Evolutionary conservation across 1,140 invertebrate species (phyloP).

Genomic region (Leptinotarsa defecta): DNA sequence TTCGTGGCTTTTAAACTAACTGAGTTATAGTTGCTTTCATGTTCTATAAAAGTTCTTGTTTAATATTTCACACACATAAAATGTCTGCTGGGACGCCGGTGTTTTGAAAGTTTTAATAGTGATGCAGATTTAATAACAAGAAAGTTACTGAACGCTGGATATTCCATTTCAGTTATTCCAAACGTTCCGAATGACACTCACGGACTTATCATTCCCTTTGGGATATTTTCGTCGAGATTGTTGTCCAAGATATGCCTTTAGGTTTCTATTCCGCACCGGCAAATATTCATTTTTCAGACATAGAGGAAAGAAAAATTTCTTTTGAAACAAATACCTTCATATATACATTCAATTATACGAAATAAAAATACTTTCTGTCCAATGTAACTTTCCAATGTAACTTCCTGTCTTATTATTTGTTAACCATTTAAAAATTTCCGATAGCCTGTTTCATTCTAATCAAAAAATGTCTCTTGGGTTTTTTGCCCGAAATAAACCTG

Average conservation of each 20-base stretch:
- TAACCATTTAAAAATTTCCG: too few relatives aligned
- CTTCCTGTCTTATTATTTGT: too few relatives aligned
- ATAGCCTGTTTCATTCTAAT: too few relatives aligned
- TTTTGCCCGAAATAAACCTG: too few relatives aligned
- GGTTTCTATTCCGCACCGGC: not conserved
- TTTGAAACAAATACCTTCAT: too few relatives aligned
- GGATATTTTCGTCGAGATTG: not conserved
- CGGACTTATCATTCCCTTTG: not conserved
- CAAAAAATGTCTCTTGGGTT: too few relatives aligned
- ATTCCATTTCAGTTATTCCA: conserved; percentile 6
- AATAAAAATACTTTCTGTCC: too few relatives aligned
- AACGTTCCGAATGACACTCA: not conserved
- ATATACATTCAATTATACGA: too few relatives aligned
- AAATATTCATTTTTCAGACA: not conserved
- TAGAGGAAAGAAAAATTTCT: too few relatives aligned
- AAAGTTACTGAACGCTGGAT: conserved; percentile 16
- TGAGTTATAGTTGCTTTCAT: conserved; percentile 25
- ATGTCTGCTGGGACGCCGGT: conserved; percentile 25
- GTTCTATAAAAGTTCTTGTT: conserved; percentile 32
- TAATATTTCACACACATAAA: conserved; percentile 37
- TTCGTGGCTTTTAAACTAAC: conserved; percentile 27
- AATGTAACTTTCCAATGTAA: too few relatives aligned
- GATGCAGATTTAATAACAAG: conserved; percentile 31
- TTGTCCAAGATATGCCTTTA: not conserved
- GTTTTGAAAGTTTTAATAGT: conserved; percentile 29